Evolutionary conservation across 2,888 invertebrate species (phyloP).

Genomic region (Lycophotia porphyrea): DNA sequence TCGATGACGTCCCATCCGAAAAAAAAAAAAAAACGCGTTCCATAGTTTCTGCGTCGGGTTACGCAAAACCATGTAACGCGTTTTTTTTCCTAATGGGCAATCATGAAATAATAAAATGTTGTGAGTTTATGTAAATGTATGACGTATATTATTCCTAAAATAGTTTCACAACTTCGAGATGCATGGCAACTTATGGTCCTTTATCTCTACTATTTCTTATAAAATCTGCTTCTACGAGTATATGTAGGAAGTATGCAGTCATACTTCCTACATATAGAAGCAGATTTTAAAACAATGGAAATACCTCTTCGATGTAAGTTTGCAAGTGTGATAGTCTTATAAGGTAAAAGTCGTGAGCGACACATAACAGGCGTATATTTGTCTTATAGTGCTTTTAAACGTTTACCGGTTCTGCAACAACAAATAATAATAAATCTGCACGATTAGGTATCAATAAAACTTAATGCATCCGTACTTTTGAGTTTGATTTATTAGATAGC

Average conservation of each 20-base stretch:
- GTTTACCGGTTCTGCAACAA: background rate
- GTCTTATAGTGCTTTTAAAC: background rate
- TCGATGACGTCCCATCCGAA: too few relatives aligned
- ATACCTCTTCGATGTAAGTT: background rate
- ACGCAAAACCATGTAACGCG: too few relatives aligned
- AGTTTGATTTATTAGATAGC: constrained; percentile 6
- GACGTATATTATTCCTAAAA: background rate
- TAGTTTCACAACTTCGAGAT: background rate
- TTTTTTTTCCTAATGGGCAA: too few relatives aligned
- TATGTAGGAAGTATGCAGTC: background rate
- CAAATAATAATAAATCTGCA: constrained; percentile 13
- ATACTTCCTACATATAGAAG: too few relatives aligned
- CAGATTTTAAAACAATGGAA: constrained; percentile 23
- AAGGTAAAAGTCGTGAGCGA: constrained; percentile 1
- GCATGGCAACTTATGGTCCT: background rate
- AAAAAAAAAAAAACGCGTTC: background rate
- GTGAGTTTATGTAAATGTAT: background rate
- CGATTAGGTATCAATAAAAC: constrained; percentile 11
- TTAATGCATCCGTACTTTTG: constrained; percentile 31
- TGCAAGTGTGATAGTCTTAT: background rate
- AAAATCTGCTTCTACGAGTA: background rate
- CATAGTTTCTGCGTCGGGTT: background rate
- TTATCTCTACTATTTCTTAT: background rate
- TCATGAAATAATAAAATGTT: too few relatives aligned
- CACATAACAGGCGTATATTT: background rate